Conservation (phyloP, 2,797 vertebrate genomes). For the Notolabrus celidotus region DNA sequence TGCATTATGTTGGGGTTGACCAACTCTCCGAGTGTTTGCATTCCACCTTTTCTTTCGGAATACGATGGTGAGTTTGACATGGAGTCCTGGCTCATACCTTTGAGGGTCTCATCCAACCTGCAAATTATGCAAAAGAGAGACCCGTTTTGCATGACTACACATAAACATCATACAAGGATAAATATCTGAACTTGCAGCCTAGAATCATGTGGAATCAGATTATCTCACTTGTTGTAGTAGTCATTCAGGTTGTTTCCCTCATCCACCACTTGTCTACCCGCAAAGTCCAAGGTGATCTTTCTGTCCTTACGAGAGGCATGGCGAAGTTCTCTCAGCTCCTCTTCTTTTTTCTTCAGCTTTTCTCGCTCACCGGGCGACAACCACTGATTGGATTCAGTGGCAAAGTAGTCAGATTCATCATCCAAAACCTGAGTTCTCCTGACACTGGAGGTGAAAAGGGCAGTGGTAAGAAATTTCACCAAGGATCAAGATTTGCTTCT, state of each 20-base stretch:
- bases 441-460: slow-evolving; percentile 79
- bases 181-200: not conserved
- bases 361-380: slow-evolving; percentile 91
- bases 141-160: not conserved
- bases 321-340: slow-evolving; percentile 92
- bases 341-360: slow-evolving; percentile 88
- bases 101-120: slow-evolving; percentile 93
- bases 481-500: not conserved
- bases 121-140: not conserved
- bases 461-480: not conserved
- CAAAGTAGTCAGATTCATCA: slow-evolving; percentile 97
- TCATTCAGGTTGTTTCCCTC: slow-evolving; percentile 86
- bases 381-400: slow-evolving; percentile 96
- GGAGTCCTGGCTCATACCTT: slow-evolving; percentile 83
- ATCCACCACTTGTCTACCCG: slow-evolving; percentile 92
- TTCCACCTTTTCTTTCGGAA: slow-evolving; percentile 58
- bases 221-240: slow-evolving; percentile 88
- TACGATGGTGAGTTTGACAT: slow-evolving; percentile 66
- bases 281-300: slow-evolving; percentile 95
- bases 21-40: slow-evolving; percentile 81
- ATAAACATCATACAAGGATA: not conserved
- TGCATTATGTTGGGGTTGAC: slow-evolving; percentile 93
- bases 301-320: slow-evolving; percentile 90
- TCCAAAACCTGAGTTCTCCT: slow-evolving; percentile 97
- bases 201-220: not conserved